Evolutionary conservation across 2,113 vertebrate genomes (phyloP).

Genomic region (Vombatus ursinus): DNA sequence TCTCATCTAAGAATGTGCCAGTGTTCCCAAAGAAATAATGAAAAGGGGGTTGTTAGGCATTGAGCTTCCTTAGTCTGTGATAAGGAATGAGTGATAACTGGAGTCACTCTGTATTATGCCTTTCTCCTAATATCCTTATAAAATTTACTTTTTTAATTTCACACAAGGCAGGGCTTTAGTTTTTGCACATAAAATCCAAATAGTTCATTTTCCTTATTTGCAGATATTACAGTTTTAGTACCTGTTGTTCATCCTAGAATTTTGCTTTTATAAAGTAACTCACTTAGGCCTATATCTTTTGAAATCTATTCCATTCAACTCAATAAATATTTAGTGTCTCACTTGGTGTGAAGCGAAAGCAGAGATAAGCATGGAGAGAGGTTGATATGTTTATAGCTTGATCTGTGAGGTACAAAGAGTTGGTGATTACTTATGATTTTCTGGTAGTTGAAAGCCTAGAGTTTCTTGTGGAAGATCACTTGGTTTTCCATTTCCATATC

Average conservation of each 20-base stretch:
- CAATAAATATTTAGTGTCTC: neutral
- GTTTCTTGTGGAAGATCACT: neutral
- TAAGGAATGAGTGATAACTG: neutral
- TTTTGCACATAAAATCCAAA: conserved; percentile 27
- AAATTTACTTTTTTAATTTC: conserved; percentile 10
- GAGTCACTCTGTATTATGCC: neutral
- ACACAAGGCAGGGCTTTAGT: neutral
- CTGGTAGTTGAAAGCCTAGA: neutral
- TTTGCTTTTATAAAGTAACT: neutral
- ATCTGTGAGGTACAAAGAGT: neutral
- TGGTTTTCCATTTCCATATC: neutral
- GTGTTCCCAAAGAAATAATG: neutral
- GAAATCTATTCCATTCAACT: neutral
- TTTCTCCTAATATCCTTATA: neutral
- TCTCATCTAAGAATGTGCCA: neutral
- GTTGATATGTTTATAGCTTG: neutral
- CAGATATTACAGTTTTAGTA: neutral
- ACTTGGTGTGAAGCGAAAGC: neutral
- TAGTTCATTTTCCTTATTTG: conserved; percentile 33
- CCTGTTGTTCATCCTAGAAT: neutral
- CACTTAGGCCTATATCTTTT: neutral
- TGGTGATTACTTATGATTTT: neutral
- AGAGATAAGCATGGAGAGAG: neutral
- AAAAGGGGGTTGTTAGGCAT: neutral
- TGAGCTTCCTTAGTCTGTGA: neutral